Base-by-base conservation (phyloP, 1,140 invertebrate genomes). In the Nephila pilipes region DNA sequence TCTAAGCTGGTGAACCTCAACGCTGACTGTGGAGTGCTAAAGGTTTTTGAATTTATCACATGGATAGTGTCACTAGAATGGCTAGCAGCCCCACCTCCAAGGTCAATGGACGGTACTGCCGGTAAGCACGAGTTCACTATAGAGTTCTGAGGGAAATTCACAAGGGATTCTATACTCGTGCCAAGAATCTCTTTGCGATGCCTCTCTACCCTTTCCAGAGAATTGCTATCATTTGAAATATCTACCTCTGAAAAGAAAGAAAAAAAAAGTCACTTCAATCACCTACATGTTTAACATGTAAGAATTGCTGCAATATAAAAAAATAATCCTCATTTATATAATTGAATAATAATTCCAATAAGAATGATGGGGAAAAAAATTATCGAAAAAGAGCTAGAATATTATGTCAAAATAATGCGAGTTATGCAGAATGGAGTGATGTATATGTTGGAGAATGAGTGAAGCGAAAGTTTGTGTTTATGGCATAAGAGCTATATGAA, bases 41-140 rank as follows among this genome's bases (percentile, higher is more conserved):
- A 93, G 55, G 92, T 89, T 93, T 89, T 89, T 46, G 87, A 75
- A 93, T 89, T 88, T 93, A 93, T 89, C 87, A 89, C 75, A 93
- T 83, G 85, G 80, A 65, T 81, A 89, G 32, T 89, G 85, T 89
- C 79, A 89, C 87, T 89, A 89, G 92, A 89, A 83, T 87, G 87
- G 85, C 85, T 88, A 63, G 87, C 92, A 89, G 85, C 92, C 88
- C 79, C 83, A 87, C 75, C 65, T 89, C 92, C 85, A 83, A 89
- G 20, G 22, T 87, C 92, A 46, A 87, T 93, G 85, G 92, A 93
- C 87, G 92, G 85, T 63, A 93, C 92, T 93, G 85, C 85, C 36
- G 92, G 85, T 75, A 93, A 93, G 55, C 91, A 93, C n/a, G 85
- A 93, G 83, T 93, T 93, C 25, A 93, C 91, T 55, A 90, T 46